Conservation (phyloP, 2,113 vertebrate genomes). For the Platysternon megacephalum region DNA sequence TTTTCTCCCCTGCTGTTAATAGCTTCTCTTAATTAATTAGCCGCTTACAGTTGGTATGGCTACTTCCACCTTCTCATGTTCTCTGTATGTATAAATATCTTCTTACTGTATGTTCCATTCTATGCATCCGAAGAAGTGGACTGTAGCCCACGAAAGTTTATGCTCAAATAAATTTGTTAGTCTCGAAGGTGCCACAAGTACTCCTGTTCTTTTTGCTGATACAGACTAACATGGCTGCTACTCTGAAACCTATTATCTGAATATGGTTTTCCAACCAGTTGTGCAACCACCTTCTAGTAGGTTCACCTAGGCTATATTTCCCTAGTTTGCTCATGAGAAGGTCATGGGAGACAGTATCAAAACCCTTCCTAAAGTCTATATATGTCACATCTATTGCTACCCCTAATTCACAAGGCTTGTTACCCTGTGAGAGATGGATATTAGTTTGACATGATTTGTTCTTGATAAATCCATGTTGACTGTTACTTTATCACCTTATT, state of each 20-base stretch:
- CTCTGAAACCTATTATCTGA: not conserved
- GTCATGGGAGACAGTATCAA: not conserved
- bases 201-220: no score
- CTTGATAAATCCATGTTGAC: not conserved
- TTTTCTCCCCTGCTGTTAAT: no score
- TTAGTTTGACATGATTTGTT: not conserved
- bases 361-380: not conserved
- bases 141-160: no score
- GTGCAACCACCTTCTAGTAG: not conserved
- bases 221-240: no score
- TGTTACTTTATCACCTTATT: not conserved
- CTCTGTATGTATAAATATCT: no score
- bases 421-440: not conserved
- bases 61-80: no score
- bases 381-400: not conserved
- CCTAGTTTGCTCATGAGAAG: not conserved
- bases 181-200: no score
- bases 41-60: no score
- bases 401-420: not conserved
- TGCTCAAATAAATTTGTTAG: no score
- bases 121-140: no score
- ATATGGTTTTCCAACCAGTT: not conserved
- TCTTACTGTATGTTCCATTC: no score
- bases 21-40: no score
- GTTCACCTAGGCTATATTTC: not conserved